Evolutionary conservation across 2,113 vertebrate species (phyloP), one percentile per base, ranked within the genome.

Genomic region (Zosterops borbonicus): DNA sequence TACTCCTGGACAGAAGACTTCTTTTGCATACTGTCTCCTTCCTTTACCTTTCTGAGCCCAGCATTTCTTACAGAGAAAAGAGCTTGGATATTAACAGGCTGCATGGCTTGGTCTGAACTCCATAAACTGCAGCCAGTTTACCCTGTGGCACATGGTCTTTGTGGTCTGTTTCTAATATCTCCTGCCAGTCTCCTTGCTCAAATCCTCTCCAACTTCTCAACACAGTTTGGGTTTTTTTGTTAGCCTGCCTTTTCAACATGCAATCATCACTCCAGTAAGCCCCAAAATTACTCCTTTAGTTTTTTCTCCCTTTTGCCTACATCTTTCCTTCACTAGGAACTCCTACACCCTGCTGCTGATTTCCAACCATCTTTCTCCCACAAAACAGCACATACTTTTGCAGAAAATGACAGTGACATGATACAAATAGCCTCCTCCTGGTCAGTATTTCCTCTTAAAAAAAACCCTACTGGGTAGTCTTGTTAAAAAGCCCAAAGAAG

Each of bases 351-450:
- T 69, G 82, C 55, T 89, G 71, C 49, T 83, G 58, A 76, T 82
- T 85, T 91, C 19, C 82, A 79, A 19, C 28, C 12, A 37, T 53
- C 53, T 76, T 80, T 84, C 58, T 88, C 31, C 53, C 67, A 68
- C 41, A 62, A 58, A 19, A 64, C n/a, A 95, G 20, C 13, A 53
- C 9, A 58, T 13, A 62, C 10, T 76, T 85, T 81, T 65, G 22
- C 63, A 91, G 58, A 73, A 95, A 90, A 88, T 88, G 25, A 77
- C 67, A 93, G 63, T 60, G 47, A 76, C 22, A 47, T 27, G 63
- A 73, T 21, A 73, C 28, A 90, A 88, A 85, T 81, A 94, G 63
- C 12, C 9, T 76, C 25, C 69, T 82, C 56, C n/a, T 73, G 22
- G 53, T 49, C 70, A 93, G 15, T n/a, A 20, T 17, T 46, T 68